Evolutionary conservation across 2,113 vertebrate species (phyloP).

Genomic region (Motacilla alba): DNA sequence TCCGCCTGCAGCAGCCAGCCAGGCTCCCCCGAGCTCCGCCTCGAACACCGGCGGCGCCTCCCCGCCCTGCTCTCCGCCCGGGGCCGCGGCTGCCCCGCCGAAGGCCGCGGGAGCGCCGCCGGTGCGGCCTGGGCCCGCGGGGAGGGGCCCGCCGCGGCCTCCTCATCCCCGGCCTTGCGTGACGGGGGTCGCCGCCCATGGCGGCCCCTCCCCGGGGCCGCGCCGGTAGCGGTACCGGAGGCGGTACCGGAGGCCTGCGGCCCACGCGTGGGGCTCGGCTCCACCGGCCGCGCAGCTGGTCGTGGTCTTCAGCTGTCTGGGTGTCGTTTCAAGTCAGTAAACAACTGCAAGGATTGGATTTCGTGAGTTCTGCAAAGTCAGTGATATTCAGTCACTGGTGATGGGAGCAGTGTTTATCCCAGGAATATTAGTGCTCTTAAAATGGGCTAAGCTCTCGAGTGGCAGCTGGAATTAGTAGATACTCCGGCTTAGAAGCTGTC

Average conservation of each 20-base stretch:
- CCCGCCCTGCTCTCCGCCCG: not conserved
- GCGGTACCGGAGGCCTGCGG: not conserved
- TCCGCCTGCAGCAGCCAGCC: not conserved
- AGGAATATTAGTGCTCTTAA: not conserved
- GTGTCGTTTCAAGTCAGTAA: not conserved
- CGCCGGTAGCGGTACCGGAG: not conserved
- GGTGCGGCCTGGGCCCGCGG: not conserved
- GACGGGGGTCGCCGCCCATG: not conserved
- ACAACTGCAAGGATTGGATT: slow-evolving; percentile 24
- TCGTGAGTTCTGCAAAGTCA: slow-evolving; percentile 27
- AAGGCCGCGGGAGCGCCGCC: not conserved
- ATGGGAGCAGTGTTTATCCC: not conserved
- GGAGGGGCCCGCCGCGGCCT: not conserved
- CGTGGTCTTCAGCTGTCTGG: not conserved
- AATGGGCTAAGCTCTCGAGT: not conserved
- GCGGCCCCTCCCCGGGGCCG: not conserved
- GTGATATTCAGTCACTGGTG: not conserved
- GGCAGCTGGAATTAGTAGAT: not conserved
- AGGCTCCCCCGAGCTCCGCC: not conserved
- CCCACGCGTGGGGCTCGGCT: not conserved
- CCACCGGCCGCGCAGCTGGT: not conserved
- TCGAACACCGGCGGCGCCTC: not conserved
- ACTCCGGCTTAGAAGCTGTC: not conserved
- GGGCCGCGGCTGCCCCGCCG: not conserved
- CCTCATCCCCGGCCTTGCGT: not conserved